Conservation (phyloP, 2,888 invertebrate genomes). For the Anthrax anthrax region DNA sequence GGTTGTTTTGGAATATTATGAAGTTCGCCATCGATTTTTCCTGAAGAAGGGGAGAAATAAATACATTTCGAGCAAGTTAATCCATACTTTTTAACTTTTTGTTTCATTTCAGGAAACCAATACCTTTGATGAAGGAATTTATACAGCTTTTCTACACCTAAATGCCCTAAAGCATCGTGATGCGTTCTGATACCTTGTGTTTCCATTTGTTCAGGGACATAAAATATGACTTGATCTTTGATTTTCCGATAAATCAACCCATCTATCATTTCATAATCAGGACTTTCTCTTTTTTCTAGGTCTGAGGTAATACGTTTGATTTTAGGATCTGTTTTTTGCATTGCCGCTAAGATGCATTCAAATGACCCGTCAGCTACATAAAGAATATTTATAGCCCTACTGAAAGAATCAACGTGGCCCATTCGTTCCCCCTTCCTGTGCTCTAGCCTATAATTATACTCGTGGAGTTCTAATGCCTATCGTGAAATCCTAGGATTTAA, state of each 20-base stretch:
- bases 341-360: slow-evolving; percentile 8
- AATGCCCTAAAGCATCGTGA: too few relatives aligned
- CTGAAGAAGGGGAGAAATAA: slow-evolving; percentile 18
- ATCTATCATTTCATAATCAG: slow-evolving; percentile 7
- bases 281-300: slow-evolving; percentile 11
- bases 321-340: slow-evolving; percentile 11
- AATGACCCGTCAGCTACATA: slow-evolving; percentile 7
- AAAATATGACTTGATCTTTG: slow-evolving; percentile 5
- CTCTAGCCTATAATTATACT: slow-evolving; percentile 13
- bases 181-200: too few relatives aligned
- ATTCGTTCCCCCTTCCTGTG: slow-evolving; percentile 15
- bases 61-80: slow-evolving; percentile 26
- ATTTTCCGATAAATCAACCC: slow-evolving; percentile 9
- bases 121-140: slow-evolving; percentile 2
- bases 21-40: slow-evolving; percentile 18
- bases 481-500: slow-evolving; percentile 12
- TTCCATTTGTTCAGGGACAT: background rate
- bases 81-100: slow-evolving; percentile 25
- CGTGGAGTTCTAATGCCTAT: slow-evolving; percentile 11
- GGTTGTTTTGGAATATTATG: slow-evolving; percentile 24
- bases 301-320: slow-evolving; percentile 13
- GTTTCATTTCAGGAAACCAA: slow-evolving; percentile 27
- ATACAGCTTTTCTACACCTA: too few relatives aligned
- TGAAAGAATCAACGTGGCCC: slow-evolving; percentile 22
- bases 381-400: slow-evolving; percentile 12